phyloP scores from a whole-genome alignment of 2,797 vertebrate species.

The Ateles fusciceps region DNA sequence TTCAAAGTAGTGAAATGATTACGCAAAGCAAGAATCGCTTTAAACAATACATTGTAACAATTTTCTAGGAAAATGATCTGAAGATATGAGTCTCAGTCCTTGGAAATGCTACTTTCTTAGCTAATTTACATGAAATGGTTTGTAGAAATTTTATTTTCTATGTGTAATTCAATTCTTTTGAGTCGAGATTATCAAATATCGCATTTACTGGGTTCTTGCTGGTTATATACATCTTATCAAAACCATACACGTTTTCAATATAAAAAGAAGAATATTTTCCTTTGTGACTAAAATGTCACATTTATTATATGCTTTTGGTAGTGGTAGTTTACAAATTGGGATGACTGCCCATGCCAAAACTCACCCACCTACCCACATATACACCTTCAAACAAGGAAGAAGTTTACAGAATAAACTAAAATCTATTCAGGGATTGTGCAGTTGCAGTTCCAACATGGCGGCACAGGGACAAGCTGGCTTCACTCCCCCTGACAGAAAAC shows the following conservation, averaged over 20 bases:
- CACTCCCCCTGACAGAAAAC: too few species aligned
- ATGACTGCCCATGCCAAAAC: neutral
- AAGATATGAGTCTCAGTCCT: neutral
- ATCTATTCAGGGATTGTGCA: neutral
- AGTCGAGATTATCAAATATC: neutral
- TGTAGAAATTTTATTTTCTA: neutral
- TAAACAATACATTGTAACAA: neutral
- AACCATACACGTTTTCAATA: neutral
- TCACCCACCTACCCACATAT: neutral
- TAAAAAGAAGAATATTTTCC: neutral
- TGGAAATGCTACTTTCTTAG: neutral
- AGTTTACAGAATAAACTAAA: neutral
- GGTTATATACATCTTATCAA: neutral
- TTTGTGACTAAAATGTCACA: neutral
- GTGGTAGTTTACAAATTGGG: neutral
- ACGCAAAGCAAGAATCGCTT: conserved; percentile 40
- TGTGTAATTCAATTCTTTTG: neutral
- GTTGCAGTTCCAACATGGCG: too few species aligned
- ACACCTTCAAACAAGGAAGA: neutral
- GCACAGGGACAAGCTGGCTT: too few species aligned
- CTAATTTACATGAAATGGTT: neutral
- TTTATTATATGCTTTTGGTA: neutral
- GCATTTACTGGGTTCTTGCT: neutral
- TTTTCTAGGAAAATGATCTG: conserved; percentile 10
- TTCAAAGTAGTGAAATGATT: conserved; percentile 42